These are phyloP conservation scores for Pontoporia blainvillei DNA, from an alignment of 2,113 vertebrate genomes.

Conservation along the genomic window DNA sequence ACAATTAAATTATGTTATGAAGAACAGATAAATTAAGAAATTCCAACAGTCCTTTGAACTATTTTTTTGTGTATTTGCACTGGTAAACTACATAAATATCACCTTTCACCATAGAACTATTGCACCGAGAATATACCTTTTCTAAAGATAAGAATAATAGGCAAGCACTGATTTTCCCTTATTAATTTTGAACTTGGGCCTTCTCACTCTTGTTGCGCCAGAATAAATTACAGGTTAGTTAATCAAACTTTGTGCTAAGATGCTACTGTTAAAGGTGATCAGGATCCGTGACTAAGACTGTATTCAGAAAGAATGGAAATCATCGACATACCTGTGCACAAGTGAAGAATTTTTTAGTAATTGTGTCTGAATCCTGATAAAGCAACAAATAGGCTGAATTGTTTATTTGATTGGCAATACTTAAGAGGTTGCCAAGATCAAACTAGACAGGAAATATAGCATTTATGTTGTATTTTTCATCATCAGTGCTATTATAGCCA, in stretches of 20 bases:
- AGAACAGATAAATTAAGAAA: neutral
- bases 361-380: neutral
- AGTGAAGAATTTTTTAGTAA: neutral
- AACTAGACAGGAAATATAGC: neutral
- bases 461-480: neutral
- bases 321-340: neutral
- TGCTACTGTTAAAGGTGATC: neutral
- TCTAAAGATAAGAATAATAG: slow-evolving; percentile 1
- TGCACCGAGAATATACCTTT: neutral
- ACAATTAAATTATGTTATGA: slow-evolving; percentile 24
- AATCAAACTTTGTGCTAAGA: neutral
- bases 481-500: neutral
- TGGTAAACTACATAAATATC: neutral
- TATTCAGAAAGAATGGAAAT: neutral
- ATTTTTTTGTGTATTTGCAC: neutral
- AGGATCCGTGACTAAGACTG: neutral
- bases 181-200: neutral
- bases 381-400: neutral
- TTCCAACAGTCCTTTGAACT: neutral
- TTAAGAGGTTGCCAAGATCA: neutral
- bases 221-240: neutral
- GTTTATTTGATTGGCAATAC: neutral
- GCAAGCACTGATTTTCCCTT: neutral
- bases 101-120: neutral
- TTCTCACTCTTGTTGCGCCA: neutral